Evolutionary conservation across 1,140 invertebrate genomes (phyloP).

Genomic region (Cyclina sinensis): DNA sequence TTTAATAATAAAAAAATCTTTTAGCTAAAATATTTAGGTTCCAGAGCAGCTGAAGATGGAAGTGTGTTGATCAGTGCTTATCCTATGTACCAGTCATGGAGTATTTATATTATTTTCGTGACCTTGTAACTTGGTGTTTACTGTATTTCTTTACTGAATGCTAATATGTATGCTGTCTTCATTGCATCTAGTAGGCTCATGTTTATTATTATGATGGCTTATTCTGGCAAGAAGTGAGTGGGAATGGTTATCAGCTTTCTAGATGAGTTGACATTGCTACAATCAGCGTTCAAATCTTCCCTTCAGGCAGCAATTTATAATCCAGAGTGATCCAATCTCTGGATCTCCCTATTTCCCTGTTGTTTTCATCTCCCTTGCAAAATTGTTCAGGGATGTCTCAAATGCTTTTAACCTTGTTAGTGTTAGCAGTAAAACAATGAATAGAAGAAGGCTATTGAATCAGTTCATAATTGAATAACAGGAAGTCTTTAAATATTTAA

Average conservation of each 20-base stretch:
- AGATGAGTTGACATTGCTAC: not conserved
- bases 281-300: not conserved
- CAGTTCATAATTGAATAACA: not conserved
- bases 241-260: constrained; percentile 2
- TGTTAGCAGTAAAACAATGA: not conserved
- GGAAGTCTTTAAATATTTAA: not conserved
- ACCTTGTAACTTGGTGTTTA: too few relatives aligned
- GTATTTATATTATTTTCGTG: too few relatives aligned
- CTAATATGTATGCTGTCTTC: too few relatives aligned
- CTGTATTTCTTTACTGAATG: too few relatives aligned
- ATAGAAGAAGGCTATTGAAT: not conserved
- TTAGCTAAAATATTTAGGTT: too few relatives aligned
- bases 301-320: constrained; percentile 1
- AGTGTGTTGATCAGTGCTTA: too few relatives aligned
- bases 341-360: not conserved
- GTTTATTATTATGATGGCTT: too few relatives aligned
- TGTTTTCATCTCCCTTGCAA: not conserved
- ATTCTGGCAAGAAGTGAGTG: too few relatives aligned
- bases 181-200: too few relatives aligned
- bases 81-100: too few relatives aligned
- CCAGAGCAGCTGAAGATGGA: too few relatives aligned
- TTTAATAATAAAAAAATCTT: too few relatives aligned
- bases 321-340: not conserved
- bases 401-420: not conserved
- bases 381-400: not conserved